Base-by-base conservation (phyloP, 2,797 vertebrate species). In the Peromyscus melanophrys region DNA sequence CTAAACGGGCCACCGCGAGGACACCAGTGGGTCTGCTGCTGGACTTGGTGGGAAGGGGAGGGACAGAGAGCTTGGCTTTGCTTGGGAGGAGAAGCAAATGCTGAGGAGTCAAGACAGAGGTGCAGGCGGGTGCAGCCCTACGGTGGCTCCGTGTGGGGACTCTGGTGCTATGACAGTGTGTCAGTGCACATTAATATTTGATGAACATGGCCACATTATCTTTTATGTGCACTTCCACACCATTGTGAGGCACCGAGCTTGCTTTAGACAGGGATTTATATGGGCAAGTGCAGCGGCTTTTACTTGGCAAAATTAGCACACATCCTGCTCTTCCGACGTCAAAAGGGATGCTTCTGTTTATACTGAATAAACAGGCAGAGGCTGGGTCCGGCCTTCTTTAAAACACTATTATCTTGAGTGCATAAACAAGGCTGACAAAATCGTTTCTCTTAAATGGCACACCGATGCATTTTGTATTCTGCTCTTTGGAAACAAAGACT, bases 101-200 rank as follows among this genome's bases (percentile, higher is more conserved):
- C 27, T 31, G 17, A 49, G 67, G 80, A 67, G 61, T 57, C 65
- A 80, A 59, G n/a, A 69, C 73, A 96, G 94, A 96, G 96, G 98
- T 91, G 93, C 96, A 97, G 96, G 98, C 92, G 84, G 81, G 29
- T 59, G 78, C 61, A 57, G 73, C 90, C 96, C 90, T 69, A 27
- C 92, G 27, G 82, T 43, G 61, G 52, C 67, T 94, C 88, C 14
- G 9, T 69, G 93, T 98, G 98, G 97, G 98, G 97, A 92, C 97
- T 98, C 98, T 98, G 96, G 86, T 96, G 98, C 98, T 95, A 91
- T 96, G 98, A 95, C 89, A 98, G 91, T 97, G 99, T 98, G 98
- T 99, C 99, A 97, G 93, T 96, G 96, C 95, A 90, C 98, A 99
- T 99, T 98, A 99, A 99, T 99, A 99, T 99, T 99, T 99, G 99